Evolutionary conservation across 2,113 vertebrate species (phyloP).

Genomic region (Prochilodus magdalenae): DNA sequence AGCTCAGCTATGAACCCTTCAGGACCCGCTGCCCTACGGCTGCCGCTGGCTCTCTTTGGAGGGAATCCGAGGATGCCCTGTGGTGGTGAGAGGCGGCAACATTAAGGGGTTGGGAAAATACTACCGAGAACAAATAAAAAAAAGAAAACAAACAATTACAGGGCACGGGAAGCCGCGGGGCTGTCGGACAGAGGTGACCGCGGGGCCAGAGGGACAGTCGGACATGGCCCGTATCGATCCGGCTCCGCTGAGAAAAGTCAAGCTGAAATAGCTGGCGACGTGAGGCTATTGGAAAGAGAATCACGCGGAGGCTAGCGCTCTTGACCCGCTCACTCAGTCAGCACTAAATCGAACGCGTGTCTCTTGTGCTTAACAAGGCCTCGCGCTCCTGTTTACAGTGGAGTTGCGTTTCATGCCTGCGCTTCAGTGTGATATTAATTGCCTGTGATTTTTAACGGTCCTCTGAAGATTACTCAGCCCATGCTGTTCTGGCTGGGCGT

Average conservation of each 20-base stretch:
- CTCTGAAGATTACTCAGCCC: neutral
- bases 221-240: slow-evolving; percentile 63
- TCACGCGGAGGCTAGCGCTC: slow-evolving; percentile 58
- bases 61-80: neutral
- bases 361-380: slow-evolving; percentile 1
- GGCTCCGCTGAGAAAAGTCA: slow-evolving; percentile 53
- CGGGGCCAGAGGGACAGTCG: slow-evolving; percentile 30
- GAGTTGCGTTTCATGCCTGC: neutral
- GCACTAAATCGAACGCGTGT: slow-evolving; percentile 25
- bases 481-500: neutral
- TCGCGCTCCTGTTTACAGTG: neutral
- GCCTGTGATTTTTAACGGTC: neutral
- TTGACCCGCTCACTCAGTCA: slow-evolving; percentile 46
- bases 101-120: neutral
- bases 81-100: slow-evolving; percentile 5
- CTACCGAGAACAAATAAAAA: slow-evolving; percentile 35
- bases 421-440: neutral
- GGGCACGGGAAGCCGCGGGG: slow-evolving; percentile 61
- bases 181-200: slow-evolving; percentile 33
- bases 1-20: neutral
- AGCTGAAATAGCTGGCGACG: slow-evolving; percentile 52
- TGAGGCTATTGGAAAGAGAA: slow-evolving; percentile 59
- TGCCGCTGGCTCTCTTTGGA: no score
- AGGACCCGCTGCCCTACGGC: neutral
- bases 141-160: slow-evolving; percentile 70